Evolutionary conservation across 2,888 invertebrate genomes (phyloP).

Genomic region (Drosophila mimetica): DNA sequence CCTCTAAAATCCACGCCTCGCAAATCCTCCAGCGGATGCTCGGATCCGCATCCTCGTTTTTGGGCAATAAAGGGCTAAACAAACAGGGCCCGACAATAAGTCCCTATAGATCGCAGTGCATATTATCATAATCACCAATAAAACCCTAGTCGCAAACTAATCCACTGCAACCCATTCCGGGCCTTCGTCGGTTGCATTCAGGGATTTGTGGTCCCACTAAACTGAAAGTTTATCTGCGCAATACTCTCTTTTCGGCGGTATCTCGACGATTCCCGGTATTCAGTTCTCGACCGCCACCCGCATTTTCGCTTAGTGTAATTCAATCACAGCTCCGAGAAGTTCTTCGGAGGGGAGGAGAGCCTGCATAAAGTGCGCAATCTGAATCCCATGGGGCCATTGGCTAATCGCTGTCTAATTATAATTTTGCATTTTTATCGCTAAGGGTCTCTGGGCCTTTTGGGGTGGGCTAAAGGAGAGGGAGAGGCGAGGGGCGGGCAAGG

Average conservation of each 20-base stretch:
- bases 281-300: constrained; percentile 49
- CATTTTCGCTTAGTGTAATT: constrained; percentile 62
- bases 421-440: constrained; percentile 74
- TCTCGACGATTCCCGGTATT: constrained; percentile 48
- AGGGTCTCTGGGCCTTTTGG: constrained; percentile 8
- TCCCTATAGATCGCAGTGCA: constrained; percentile 50
- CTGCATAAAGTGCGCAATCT: constrained; percentile 77
- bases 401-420: constrained; percentile 75
- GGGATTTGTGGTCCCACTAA: constrained; percentile 26
- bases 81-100: constrained; percentile 60
- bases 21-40: constrained; percentile 52
- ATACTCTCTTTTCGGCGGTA: constrained; percentile 43
- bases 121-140: constrained; percentile 80
- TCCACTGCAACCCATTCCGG: constrained; percentile 1
- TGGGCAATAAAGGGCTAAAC: constrained; percentile 62
- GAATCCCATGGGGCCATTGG: constrained; percentile 50
- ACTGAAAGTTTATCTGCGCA: constrained; percentile 42
- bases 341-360: constrained; percentile 24
- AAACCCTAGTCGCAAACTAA: constrained; percentile 48
- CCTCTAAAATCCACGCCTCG: constrained; percentile 80
- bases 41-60: constrained; percentile 14
- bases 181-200: constrained; percentile 7
- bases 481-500: constrained; percentile 18
- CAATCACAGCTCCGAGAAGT: constrained; percentile 50
- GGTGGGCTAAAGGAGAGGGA: not conserved